Evolutionary conservation across 1,140 invertebrate genomes (phyloP).

Genomic region (Aphidius ervi): DNA sequence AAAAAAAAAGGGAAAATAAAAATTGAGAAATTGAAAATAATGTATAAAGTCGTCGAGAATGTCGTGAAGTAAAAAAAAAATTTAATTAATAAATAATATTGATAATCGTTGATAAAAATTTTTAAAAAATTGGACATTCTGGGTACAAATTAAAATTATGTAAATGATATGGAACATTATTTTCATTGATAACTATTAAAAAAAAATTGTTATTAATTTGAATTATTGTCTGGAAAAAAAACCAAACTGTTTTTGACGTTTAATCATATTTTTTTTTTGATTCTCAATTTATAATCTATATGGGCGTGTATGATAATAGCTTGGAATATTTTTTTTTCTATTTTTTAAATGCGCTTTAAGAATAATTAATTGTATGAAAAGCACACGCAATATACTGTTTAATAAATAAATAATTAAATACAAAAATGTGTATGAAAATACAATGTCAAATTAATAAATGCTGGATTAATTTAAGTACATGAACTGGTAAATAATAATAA

Average conservation of each 20-base stretch:
- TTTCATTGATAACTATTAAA: too few relatives aligned
- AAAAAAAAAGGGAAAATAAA: conserved; percentile 7
- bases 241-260: not conserved
- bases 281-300: not conserved
- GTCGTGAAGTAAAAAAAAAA: conserved; percentile 3
- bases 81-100: not conserved
- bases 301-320: conserved; percentile 16
- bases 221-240: too few relatives aligned
- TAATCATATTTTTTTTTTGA: not conserved
- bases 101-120: not conserved
- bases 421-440: not conserved
- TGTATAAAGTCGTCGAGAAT: conserved; percentile 24
- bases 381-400: conserved; percentile 14
- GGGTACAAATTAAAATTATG: conserved; percentile 7
- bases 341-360: conserved; percentile 1
- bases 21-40: conserved; percentile 17
- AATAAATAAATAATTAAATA: conserved; percentile 6
- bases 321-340: conserved; percentile 5
- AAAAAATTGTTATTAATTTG: too few relatives aligned
- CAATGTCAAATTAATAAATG: too few relatives aligned
- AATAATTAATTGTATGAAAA: conserved; percentile 11
- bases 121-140: conserved; percentile 2
- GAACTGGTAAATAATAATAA: too few relatives aligned
- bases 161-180: too few relatives aligned
- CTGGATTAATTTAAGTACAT: too few relatives aligned